Evolutionary conservation across 2,888 invertebrate genomes (phyloP).

Genomic region (Taenaris catops): DNA sequence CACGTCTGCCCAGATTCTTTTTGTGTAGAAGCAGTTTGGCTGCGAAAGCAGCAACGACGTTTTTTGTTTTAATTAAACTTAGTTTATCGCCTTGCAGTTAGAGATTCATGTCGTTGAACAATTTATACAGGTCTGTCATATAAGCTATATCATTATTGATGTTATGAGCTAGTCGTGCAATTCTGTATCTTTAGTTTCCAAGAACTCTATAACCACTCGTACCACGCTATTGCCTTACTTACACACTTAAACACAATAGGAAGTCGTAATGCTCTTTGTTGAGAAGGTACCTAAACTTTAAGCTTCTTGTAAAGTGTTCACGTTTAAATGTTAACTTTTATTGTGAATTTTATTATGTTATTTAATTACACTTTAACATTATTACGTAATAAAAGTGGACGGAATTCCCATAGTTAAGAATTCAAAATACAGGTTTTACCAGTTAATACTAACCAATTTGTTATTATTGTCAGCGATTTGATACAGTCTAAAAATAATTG

Average conservation of each 20-base stretch:
- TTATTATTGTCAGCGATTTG: neutral
- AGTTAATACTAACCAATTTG: constrained; percentile 1
- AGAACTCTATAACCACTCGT: constrained; percentile 65
- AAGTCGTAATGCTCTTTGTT: constrained; percentile 42
- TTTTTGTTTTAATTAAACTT: too few relatives aligned
- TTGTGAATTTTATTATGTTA: neutral
- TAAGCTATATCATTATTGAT: too few relatives aligned
- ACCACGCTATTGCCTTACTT: constrained; percentile 69
- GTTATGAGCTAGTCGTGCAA: too few relatives aligned
- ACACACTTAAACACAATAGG: constrained; percentile 70
- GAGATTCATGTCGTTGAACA: too few relatives aligned
- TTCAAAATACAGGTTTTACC: constrained; percentile 3
- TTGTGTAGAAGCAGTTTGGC: neutral
- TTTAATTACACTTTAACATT: neutral
- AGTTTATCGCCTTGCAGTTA: too few relatives aligned
- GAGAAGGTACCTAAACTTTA: neutral
- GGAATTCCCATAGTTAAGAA: constrained; percentile 4
- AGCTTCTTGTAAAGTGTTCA: constrained; percentile 1
- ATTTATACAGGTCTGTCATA: too few relatives aligned
- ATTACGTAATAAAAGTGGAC: neutral
- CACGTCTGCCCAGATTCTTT: too few relatives aligned
- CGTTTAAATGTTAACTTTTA: neutral
- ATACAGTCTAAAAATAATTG: too few relatives aligned
- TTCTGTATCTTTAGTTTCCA: too few relatives aligned
- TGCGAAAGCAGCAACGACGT: too few relatives aligned